Evolutionary conservation across 1,140 invertebrate genomes (phyloP).

Genomic region (Drosophila lowei): DNA sequence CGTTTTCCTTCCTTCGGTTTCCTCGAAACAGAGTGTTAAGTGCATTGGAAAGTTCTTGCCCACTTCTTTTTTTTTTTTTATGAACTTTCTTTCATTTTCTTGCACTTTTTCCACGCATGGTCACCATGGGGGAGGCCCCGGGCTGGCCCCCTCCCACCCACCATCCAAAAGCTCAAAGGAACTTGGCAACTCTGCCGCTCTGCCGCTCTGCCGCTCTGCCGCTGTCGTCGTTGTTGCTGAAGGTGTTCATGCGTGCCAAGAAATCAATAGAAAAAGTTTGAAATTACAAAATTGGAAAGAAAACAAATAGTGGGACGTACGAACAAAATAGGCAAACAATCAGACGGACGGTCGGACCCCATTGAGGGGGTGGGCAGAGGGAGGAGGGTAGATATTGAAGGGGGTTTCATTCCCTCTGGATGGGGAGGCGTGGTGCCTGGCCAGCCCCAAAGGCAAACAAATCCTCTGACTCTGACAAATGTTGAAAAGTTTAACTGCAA

Average conservation of each 20-base stretch:
- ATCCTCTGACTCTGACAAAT: slow-evolving; percentile 79
- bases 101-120: slow-evolving; percentile 71
- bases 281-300: slow-evolving; percentile 82
- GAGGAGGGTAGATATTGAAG: slow-evolving; percentile 10
- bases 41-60: slow-evolving; percentile 71
- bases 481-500: slow-evolving; percentile 77
- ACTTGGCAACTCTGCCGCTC: slow-evolving; percentile 61
- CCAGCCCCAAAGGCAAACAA: slow-evolving; percentile 75
- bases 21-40: slow-evolving; percentile 69
- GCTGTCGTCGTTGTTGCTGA: slow-evolving; percentile 72
- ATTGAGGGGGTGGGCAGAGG: slow-evolving; percentile 32
- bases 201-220: slow-evolving; percentile 32
- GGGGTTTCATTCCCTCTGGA: neutral
- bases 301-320: slow-evolving; percentile 75
- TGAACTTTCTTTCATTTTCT: slow-evolving; percentile 41
- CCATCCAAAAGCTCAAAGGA: neutral
- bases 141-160: slow-evolving; percentile 33
- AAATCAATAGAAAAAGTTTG: slow-evolving; percentile 80
- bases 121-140: slow-evolving; percentile 48
- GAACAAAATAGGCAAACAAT: slow-evolving; percentile 60
- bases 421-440: slow-evolving; percentile 39
- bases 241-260: slow-evolving; percentile 79
- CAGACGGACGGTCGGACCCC: slow-evolving; percentile 31
- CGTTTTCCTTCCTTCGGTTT: slow-evolving; percentile 13
- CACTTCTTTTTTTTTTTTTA: slow-evolving; percentile 25